These are phyloP conservation scores for Trigoniulus corallinus DNA, from an alignment of 1,140 invertebrate species.

Conservation along the genomic window DNA sequence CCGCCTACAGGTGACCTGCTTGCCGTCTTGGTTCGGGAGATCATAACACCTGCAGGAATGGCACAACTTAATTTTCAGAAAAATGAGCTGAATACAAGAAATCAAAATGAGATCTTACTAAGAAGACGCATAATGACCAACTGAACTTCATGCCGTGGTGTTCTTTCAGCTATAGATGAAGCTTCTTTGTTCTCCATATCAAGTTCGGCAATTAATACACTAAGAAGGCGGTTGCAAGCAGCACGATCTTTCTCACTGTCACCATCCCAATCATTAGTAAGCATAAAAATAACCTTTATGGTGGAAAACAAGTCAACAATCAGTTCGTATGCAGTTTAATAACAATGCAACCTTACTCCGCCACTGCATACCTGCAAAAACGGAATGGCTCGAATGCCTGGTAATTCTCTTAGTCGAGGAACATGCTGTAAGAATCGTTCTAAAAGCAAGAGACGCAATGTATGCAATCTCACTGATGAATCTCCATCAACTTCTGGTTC, in stretches of 20 bases:
- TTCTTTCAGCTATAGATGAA: slow-evolving; percentile 31
- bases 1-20: slow-evolving; percentile 36
- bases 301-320: not conserved
- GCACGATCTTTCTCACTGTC: slow-evolving; percentile 58
- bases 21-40: slow-evolving; percentile 53
- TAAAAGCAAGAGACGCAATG: slow-evolving; percentile 45
- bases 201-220: slow-evolving; percentile 55
- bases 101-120: slow-evolving; percentile 34
- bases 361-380: slow-evolving; percentile 59
- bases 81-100: too few relatives aligned
- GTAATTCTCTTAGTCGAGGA: slow-evolving; percentile 37
- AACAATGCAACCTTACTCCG: not conserved
- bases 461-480: slow-evolving; percentile 33
- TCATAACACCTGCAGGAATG: slow-evolving; percentile 49
- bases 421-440: slow-evolving; percentile 45
- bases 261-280: slow-evolving; percentile 74
- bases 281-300: slow-evolving; percentile 63
- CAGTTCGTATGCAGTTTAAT: not conserved
- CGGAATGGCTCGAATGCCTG: slow-evolving; percentile 71
- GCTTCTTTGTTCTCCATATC: slow-evolving; percentile 41
- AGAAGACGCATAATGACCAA: slow-evolving; percentile 69
- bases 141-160: slow-evolving; percentile 57
- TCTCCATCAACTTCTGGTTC: slow-evolving; percentile 22
- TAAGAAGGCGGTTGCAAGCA: slow-evolving; percentile 55
- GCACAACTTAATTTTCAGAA: too few relatives aligned